Base-by-base conservation (phyloP, 2,113 vertebrate species). In the Silurus meridionalis region DNA sequence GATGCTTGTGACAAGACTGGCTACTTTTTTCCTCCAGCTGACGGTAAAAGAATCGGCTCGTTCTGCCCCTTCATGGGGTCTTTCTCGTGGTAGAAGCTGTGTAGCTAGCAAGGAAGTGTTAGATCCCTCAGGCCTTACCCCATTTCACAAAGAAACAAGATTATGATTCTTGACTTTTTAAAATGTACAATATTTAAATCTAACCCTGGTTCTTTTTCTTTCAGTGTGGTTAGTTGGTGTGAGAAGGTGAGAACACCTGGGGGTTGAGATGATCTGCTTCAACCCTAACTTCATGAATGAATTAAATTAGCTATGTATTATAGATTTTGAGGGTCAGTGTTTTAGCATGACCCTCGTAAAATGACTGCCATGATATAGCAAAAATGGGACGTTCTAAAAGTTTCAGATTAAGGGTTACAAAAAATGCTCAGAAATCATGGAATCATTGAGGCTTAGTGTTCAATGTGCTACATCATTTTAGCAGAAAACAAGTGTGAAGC, bases 11-110 rank as follows among this genome's bases (percentile, higher is more conserved):
- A 94, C 93, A 93, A 92, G 91, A 92, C 75, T 78, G 6, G 57
- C 23, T 57, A 57, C 88, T 89, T 93, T 92, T 91, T 93, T 86
- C 90, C 91, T 89, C 37, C 53, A 78, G 60, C 75, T 78, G 81
- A 74, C 55, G 15, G 37, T 87, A 58, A 67, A 86, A 37, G 52
- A 84, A 81, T 93, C 92, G 88, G 90, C 93, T 93, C 92, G 37
- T 37, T 93, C 92, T 94, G 94, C 92, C 92, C 94, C 93, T 94
- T 93, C 94, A 95, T 90, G 6, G 89, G 83, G 79, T 90, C 89
- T 93, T 92, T 93, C 93, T 92, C 91, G 94, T 94, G 91, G 93
- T 92, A 93, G 94, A 93, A 50, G 71, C 82, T 83, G 57, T 83
- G 15, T 81, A 89, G 89, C 61, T 87, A 93, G 90, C 87, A 86